Base-by-base conservation (phyloP, 2,888 invertebrate species). In the Lissocephala sabroskyi region DNA sequence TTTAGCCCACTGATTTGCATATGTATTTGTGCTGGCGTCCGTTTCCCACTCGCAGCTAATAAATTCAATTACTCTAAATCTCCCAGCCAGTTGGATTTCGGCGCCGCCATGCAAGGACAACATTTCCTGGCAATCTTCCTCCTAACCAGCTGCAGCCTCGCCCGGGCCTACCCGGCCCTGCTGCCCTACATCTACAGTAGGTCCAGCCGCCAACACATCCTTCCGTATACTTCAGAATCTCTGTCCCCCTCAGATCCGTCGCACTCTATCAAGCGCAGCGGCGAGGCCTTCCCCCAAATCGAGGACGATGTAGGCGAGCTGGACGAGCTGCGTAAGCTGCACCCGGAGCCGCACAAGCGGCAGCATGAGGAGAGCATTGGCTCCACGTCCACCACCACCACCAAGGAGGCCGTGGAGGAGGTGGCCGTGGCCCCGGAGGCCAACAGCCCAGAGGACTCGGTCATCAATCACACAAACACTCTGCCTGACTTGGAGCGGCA, bases 271-370 rank as follows among this genome's bases (percentile, higher is more conserved):
- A 63, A 57, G 26, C 59, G 55, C 40, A 57, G 49, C 19, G 59
- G 65, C 32, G 23, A 13, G 1, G 41, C 7, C 3, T 62, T 71
- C 32, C 63, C 65, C 41, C 80, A 86, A 63, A 82, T 85, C 68
- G 87, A 87, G 61, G 84, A 85, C 45, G 87, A 86, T 68, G 87
- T 87, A 2, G 79, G 82, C 46, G 87, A 87, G 64, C 76, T 87
- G 59, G 86, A 87, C 66, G 86, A 85, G 42, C 32, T 73, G 46
- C 42, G 71, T 2, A 52, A 49, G 14, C 57, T 55, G 2, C 62
- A 56, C 16, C 13, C 55, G 0, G 45, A 28, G 3, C 32, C 59
- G 17, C 41, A 26, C 43, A 75, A 62, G 49, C 48, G 52, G 9
- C 74, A 47, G 60, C 63, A 67, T 9, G 59, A 56, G 11, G 74